phyloP scores from a whole-genome alignment of 2,888 invertebrate genomes.

The Hypsopygia costalis region DNA sequence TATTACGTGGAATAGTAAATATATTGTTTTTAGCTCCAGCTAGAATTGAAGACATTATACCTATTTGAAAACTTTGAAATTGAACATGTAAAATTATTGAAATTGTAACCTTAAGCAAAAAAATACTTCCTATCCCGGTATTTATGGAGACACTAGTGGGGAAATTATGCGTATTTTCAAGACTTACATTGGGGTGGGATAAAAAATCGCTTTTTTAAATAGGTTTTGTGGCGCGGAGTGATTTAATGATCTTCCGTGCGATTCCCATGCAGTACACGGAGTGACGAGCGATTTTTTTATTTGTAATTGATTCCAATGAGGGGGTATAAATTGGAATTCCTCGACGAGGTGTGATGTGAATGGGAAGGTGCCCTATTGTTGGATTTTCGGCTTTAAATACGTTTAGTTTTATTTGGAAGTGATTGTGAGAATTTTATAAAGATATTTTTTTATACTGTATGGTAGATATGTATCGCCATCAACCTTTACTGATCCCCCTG shows the following conservation, averaged over 20 bases:
- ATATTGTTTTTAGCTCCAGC: too few relatives aligned
- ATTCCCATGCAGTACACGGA: conserved; percentile 63
- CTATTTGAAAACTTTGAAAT: too few relatives aligned
- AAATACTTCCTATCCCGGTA: background rate
- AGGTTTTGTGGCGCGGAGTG: conserved; percentile 68
- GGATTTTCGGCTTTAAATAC: conserved; percentile 19
- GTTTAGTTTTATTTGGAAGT: background rate
- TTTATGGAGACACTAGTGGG: conserved; percentile 23
- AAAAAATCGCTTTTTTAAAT: conserved; percentile 75
- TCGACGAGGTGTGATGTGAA: conserved; percentile 54
- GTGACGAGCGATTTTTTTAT: conserved; percentile 63
- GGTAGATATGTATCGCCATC: too few relatives aligned
- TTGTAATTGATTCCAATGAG: conserved; percentile 69
- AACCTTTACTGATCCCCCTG: too few relatives aligned
- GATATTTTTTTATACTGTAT: too few relatives aligned
- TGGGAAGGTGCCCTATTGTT: conserved; percentile 27
- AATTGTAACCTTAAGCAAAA: too few relatives aligned
- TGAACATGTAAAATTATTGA: too few relatives aligned
- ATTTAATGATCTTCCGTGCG: conserved; percentile 66
- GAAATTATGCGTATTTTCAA: conserved; percentile 39
- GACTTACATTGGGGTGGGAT: conserved; percentile 42
- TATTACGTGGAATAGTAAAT: too few relatives aligned
- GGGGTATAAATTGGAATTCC: conserved; percentile 69
- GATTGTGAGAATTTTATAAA: background rate
- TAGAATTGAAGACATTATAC: too few relatives aligned